Percentiles rank a stretch among this genome's conserved stretches.
phyloP scores from a whole-genome alignment of 2,113 vertebrate genomes.

The Cairina moschata region DNA sequence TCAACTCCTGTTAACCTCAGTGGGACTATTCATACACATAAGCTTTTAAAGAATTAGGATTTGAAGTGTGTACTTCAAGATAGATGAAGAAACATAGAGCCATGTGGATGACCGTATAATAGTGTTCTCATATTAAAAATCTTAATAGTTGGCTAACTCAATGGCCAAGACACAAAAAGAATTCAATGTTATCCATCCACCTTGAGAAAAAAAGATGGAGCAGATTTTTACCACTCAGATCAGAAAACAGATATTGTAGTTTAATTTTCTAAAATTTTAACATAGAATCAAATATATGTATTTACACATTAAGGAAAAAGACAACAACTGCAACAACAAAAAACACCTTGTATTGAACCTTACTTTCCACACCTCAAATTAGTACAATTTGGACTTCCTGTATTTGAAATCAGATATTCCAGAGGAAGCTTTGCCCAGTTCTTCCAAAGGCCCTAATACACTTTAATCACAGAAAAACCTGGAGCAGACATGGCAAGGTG shows the following conservation, averaged over 20 bases:
- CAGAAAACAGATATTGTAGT: neutral
- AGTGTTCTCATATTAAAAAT: neutral
- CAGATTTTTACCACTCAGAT: neutral
- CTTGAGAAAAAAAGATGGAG: neutral
- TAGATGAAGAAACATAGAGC: accelerated
- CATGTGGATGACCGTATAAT: neutral
- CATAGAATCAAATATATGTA: neutral
- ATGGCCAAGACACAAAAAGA: neutral
- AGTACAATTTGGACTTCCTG: neutral
- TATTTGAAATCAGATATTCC: neutral
- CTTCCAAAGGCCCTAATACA: neutral
- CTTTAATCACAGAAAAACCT: neutral
- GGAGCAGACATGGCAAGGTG: neutral
- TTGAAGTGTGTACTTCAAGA: neutral
- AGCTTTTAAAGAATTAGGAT: neutral
- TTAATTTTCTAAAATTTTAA: neutral
- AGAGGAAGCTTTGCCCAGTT: neutral
- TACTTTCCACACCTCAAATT: neutral
- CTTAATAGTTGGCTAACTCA: neutral
- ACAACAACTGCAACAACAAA: neutral
- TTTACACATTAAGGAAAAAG: neutral
- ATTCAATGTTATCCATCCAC: neutral
- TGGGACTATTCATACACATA: neutral
- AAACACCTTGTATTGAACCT: neutral
- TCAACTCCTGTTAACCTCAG: neutral